A percentile compares a stretch with the other conserved stretches of the same genome.
phyloP scores from a whole-genome alignment of 1,140 invertebrate species.

The Panagrolaimus sp. region DNA sequence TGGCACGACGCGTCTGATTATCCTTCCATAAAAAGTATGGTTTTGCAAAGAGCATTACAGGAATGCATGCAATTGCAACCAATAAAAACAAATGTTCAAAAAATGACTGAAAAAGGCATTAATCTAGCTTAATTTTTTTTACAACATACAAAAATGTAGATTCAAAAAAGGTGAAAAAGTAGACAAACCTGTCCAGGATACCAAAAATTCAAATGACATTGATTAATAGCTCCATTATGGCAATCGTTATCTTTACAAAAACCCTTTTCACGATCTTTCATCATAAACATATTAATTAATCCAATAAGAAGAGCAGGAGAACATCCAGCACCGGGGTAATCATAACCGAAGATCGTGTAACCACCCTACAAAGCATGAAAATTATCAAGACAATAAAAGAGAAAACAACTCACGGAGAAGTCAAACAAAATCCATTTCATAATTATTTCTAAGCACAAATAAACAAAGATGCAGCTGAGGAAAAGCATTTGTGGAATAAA shows the following conservation, averaged over 20 bases:
- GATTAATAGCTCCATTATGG: neutral
- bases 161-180: neutral
- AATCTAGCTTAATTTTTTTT: neutral
- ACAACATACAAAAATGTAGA: constrained; percentile 15
- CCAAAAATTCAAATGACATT: constrained; percentile 54
- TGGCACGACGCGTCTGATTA: constrained; percentile 40
- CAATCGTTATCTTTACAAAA: constrained; percentile 34
- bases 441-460: constrained; percentile 82
- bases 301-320: constrained; percentile 68
- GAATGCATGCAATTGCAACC: constrained; percentile 76
- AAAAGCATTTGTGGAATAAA: constrained; percentile 91
- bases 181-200: constrained; percentile 57
- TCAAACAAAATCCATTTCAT: constrained; percentile 74
- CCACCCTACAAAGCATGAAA: constrained; percentile 33
- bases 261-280: constrained; percentile 45
- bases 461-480: constrained; percentile 78
- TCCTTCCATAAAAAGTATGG: constrained; percentile 66
- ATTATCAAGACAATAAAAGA: constrained; percentile 15
- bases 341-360: constrained; percentile 45
- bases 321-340: constrained; percentile 60
- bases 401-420: constrained; percentile 24
- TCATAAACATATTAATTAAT: constrained; percentile 66
- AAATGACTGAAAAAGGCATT: constrained; percentile 50
- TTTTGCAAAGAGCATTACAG: constrained; percentile 85
- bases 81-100: constrained; percentile 71